Conservation (phyloP, 2,888 invertebrate genomes). For the Athripsodes cinereus region DNA sequence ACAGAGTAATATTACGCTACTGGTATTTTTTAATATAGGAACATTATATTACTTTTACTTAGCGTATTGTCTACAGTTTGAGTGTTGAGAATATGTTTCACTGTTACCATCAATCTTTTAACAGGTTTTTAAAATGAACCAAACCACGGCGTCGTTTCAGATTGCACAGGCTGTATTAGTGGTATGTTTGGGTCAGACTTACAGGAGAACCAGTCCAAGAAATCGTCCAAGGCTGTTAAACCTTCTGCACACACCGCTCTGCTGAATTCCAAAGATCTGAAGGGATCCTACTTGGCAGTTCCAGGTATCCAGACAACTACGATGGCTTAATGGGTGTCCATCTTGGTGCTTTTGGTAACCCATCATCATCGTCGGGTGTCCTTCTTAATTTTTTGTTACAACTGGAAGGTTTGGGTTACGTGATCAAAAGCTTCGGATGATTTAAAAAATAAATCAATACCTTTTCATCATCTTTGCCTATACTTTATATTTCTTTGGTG, state of each 20-base stretch:
- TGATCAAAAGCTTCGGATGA: slow-evolving; percentile 1
- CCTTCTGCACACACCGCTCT: slow-evolving; percentile 51
- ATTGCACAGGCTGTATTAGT: slow-evolving; percentile 26
- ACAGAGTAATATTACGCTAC: too few species aligned
- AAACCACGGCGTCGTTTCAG: slow-evolving; percentile 24
- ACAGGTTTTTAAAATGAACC: slow-evolving; percentile 12
- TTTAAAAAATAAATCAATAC: too few species aligned
- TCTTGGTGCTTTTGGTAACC: slow-evolving; percentile 7
- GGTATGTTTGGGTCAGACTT: slow-evolving; percentile 40
- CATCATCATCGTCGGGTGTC: neutral
- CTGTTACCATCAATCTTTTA: slow-evolving; percentile 3
- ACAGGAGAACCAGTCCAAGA: slow-evolving; percentile 38
- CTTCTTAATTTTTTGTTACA: slow-evolving; percentile 12
- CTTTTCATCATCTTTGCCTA: too few species aligned
- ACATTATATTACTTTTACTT: too few species aligned
- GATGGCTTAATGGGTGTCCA: slow-evolving; percentile 9
- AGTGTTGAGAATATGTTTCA: too few species aligned
- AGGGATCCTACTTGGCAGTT: slow-evolving; percentile 57
- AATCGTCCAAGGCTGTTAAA: slow-evolving; percentile 39
- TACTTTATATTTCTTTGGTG: too few species aligned
- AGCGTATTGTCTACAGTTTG: too few species aligned
- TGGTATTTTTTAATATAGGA: too few species aligned
- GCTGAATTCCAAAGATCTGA: slow-evolving; percentile 50
- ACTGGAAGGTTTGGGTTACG: slow-evolving; percentile 5
- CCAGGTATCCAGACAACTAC: slow-evolving; percentile 41